These are phyloP conservation scores for Percina caprodes DNA, from an alignment of 2,113 vertebrate genomes.

Conservation along the genomic window DNA sequence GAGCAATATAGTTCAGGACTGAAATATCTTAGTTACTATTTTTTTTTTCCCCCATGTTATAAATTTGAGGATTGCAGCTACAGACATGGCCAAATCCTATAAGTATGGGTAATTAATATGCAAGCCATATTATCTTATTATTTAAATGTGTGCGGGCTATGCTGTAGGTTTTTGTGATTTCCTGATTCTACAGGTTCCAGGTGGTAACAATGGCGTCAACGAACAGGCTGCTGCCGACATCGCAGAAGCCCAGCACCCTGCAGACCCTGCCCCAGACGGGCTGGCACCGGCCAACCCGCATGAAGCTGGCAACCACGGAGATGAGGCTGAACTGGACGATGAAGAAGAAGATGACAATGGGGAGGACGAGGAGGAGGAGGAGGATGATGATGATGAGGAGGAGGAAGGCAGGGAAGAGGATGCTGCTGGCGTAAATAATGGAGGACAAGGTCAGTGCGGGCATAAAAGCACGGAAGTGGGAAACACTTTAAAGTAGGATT, in stretches of 20 bases:
- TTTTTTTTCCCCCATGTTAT: neutral
- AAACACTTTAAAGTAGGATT: neutral
- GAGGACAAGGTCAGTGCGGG: conserved; percentile 87
- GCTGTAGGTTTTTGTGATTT: neutral
- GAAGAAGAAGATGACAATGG: conserved; percentile 65
- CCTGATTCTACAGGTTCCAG: conserved; percentile 68
- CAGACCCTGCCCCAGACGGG: conserved; percentile 21
- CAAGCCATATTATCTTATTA: neutral
- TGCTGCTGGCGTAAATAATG: conserved; percentile 91
- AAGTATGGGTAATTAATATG: neutral
- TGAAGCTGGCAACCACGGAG: conserved; percentile 43
- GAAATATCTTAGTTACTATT: neutral
- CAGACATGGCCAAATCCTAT: neutral
- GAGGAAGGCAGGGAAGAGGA: conserved; percentile 93
- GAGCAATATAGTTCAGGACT: neutral
- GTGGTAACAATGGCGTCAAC: conserved; percentile 85
- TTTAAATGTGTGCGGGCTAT: neutral
- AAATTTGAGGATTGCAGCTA: neutral
- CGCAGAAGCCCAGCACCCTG: conserved; percentile 34
- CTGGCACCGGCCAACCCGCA: conserved; percentile 40
- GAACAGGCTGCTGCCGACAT: conserved; percentile 83
- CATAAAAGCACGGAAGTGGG: neutral
- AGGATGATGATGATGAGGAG: conserved; percentile 89
- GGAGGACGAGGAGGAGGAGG: conserved; percentile 93
- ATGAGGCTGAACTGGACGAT: conserved; percentile 56